These are phyloP conservation scores for Plecotus auritus DNA, from an alignment of 2,113 vertebrate genomes.

Conservation along the genomic window DNA sequence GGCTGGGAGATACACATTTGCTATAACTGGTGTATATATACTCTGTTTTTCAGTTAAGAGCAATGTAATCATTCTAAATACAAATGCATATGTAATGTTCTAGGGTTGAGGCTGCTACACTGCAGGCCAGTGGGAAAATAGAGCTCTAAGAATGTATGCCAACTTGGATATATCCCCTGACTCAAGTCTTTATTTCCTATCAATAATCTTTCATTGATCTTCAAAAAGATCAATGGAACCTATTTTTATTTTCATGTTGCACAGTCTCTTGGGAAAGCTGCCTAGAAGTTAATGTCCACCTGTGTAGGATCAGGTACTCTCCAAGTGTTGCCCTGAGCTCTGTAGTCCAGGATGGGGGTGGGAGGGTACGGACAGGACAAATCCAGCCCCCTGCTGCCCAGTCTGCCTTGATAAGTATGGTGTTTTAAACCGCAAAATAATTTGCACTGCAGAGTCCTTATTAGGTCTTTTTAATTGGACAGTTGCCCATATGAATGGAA, in stretches of 20 bases:
- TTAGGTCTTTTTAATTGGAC: constrained; percentile 55
- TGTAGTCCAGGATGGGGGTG: background rate
- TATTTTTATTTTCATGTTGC: constrained; percentile 42
- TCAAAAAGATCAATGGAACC: background rate
- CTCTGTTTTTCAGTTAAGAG: background rate
- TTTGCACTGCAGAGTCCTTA: constrained; percentile 53
- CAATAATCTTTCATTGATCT: background rate
- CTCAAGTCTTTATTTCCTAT: background rate
- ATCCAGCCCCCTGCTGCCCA: background rate
- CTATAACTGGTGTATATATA: background rate
- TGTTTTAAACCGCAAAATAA: constrained; percentile 59
- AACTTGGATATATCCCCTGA: background rate
- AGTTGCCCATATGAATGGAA: constrained; percentile 41
- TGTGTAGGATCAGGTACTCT: background rate
- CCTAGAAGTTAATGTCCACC: background rate
- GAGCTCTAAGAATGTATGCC: background rate
- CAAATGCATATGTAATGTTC: background rate
- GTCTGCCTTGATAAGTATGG: constrained; percentile 3
- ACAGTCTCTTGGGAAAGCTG: background rate
- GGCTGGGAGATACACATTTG: background rate
- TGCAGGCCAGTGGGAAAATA: background rate
- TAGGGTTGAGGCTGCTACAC: background rate
- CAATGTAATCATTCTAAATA: background rate
- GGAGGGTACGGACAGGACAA: background rate
- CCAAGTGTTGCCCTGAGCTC: background rate